These are phyloP conservation scores for Temnothorax longispinosus DNA, from an alignment of 1,140 invertebrate species.

Conservation along the genomic window DNA sequence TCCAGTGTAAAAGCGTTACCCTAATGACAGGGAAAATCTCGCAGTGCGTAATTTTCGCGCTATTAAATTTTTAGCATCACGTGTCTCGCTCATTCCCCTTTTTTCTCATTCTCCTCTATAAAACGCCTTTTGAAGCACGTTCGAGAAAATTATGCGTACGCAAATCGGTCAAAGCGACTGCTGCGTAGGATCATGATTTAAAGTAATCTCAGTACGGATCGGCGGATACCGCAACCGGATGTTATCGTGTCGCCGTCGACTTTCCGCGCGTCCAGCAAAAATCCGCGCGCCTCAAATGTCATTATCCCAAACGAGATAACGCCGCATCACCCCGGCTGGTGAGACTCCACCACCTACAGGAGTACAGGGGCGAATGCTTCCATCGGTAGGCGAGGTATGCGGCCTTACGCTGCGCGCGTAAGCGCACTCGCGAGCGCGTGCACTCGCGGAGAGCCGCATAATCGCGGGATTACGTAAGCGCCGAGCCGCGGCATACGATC, in stretches of 20 bases:
- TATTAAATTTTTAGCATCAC: conserved; percentile 17
- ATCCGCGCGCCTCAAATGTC: conserved; percentile 54
- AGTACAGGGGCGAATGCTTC: conserved; percentile 60
- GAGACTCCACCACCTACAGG: background rate
- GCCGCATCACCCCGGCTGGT: conserved; percentile 48
- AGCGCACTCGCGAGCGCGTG: conserved; percentile 61
- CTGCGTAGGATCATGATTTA: background rate
- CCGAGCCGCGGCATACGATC: conserved; percentile 64
- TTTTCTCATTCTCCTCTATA: background rate
- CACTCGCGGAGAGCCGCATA: conserved; percentile 71
- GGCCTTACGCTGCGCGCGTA: conserved; percentile 54
- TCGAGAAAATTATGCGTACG: background rate
- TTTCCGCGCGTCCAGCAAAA: conserved; percentile 7
- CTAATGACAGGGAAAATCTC: conserved; percentile 19
- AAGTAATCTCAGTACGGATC: background rate
- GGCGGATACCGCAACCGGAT: conserved; percentile 13
- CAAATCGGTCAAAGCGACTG: background rate
- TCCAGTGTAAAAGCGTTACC: background rate
- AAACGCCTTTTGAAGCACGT: background rate
- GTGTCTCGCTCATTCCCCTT: background rate
- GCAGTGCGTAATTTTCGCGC: conserved; percentile 30
- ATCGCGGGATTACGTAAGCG: conserved; percentile 80
- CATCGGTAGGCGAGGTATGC: conserved; percentile 75
- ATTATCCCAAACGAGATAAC: conserved; percentile 68
- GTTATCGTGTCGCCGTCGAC: background rate